Conservation (phyloP, 2,888 invertebrate species). For the Melinaea marsaeus region DNA sequence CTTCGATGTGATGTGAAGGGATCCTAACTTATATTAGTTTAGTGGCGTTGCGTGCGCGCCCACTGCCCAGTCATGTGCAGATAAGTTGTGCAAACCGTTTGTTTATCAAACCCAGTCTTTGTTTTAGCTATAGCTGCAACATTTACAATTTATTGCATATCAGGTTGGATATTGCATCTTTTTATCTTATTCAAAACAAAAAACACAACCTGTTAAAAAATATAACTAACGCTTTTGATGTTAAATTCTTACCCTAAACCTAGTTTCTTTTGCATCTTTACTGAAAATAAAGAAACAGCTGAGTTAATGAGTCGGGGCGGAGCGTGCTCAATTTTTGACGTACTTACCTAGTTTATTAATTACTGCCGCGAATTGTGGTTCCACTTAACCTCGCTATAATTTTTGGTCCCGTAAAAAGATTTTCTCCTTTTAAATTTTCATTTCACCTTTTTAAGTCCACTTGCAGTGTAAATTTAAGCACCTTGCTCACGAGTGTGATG, state of each 20-base stretch:
- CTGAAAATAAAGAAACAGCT: constrained; percentile 19
- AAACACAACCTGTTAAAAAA: background rate
- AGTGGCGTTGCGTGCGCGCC: constrained; percentile 18
- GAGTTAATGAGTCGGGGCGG: constrained; percentile 17
- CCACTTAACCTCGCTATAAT: constrained; percentile 8
- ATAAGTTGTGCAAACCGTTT: constrained; percentile 32
- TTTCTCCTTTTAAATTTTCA: background rate
- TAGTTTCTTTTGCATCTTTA: constrained; percentile 7
- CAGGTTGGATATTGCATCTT: constrained; percentile 6
- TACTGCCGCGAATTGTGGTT: constrained; percentile 11
- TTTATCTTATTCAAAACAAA: background rate
- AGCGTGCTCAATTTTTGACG: constrained; percentile 18
- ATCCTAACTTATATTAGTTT: constrained; percentile 19
- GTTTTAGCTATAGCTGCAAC: constrained; percentile 22
- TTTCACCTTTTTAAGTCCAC: background rate
- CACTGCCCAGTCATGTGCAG: constrained; percentile 23
- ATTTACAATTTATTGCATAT: constrained; percentile 18
- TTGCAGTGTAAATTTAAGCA: background rate
- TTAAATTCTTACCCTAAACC: background rate
- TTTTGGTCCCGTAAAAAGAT: constrained; percentile 1
- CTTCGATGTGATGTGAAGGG: background rate
- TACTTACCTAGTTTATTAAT: constrained; percentile 22
- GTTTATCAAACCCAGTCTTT: constrained; percentile 27
- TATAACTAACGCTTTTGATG: background rate
- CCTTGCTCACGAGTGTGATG: background rate